These are phyloP conservation scores for Nebria ingens DNA, from an alignment of 1,140 invertebrate species.

Conservation along the genomic window DNA sequence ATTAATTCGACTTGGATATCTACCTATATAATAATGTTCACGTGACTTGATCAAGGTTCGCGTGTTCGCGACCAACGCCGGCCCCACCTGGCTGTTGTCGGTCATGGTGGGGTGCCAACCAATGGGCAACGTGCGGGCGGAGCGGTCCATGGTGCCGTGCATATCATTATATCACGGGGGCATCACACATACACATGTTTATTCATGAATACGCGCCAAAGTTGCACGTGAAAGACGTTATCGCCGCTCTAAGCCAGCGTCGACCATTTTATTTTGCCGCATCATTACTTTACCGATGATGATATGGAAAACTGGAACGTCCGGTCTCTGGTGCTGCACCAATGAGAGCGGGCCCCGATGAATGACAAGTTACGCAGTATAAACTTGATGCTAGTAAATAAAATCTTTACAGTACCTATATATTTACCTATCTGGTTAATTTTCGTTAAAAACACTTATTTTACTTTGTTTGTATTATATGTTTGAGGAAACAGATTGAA, in stretches of 20 bases:
- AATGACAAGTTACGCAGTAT: constrained; percentile 1
- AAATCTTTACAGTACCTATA: too few relatives aligned
- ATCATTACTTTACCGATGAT: constrained; percentile 17
- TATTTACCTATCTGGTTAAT: too few relatives aligned
- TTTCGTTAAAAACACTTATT: too few relatives aligned
- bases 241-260: constrained; percentile 11
- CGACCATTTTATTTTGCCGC: constrained; percentile 26
- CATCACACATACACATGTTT: neutral
- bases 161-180: too few relatives aligned
- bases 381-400: too few relatives aligned
- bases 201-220: constrained; percentile 9
- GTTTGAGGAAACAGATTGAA: too few relatives aligned
- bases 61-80: neutral
- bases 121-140: neutral
- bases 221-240: constrained; percentile 19
- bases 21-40: neutral
- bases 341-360: neutral
- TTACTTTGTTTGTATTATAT: too few relatives aligned
- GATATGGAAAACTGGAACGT: constrained; percentile 5
- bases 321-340: neutral
- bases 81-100: neutral
- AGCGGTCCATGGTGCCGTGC: constrained; percentile 13
- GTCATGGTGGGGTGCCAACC: neutral
- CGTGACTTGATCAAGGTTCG: neutral
- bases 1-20: neutral